Evolutionary conservation across 2,113 vertebrate species (phyloP), one percentile per base, ranked within the genome.

Genomic region (Calcarius ornatus): DNA sequence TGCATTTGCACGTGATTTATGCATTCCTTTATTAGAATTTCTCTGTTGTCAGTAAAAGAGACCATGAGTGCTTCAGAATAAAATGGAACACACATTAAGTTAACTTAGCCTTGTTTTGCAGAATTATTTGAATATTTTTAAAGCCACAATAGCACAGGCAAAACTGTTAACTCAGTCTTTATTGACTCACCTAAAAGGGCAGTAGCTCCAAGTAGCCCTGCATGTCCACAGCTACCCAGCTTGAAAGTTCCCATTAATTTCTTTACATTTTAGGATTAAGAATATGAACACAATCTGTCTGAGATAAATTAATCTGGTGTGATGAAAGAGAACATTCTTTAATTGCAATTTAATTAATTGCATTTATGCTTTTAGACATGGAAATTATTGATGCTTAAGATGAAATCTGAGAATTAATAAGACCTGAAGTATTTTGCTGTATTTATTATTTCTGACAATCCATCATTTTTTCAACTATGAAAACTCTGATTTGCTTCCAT

Each of bases 361-460:
- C 38, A 83, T 81, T 94, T 84, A 56, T 81, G 72, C 51, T 81
- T 91, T 92, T 75, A 86, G 83, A 81, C 0, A 6, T 85, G 73
- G 79, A 90, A 96, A 90, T 95, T 80, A 95, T 65, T 80, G 68
- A 86, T 73, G 85, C 22, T 77, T 73, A 63, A 86, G 64, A 90
- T 75, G 59, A 86, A 95, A 86, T 70, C 22, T 70, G 64, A 72
- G 70, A 72, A 92, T 73, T 91, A 94, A 90, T 79, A 88, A 20
- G 47, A 94, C 22, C 59, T 83, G 59, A 88, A 81, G 17, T 65
- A 77, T 90, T 88, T 77, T 86, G 15, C 79, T 72, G 12, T 78
- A 33, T 59, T 77, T 87, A 3, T 91, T 81, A 54, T 73, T 95
- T 91, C 61, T 94, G 78, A 90, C 17, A 90, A 72, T 93, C 68